Percentiles rank a stretch among this genome's conserved stretches.
Conservation (phyloP, 2,888 invertebrate genomes). For the Drosophila quinaria region DNA sequence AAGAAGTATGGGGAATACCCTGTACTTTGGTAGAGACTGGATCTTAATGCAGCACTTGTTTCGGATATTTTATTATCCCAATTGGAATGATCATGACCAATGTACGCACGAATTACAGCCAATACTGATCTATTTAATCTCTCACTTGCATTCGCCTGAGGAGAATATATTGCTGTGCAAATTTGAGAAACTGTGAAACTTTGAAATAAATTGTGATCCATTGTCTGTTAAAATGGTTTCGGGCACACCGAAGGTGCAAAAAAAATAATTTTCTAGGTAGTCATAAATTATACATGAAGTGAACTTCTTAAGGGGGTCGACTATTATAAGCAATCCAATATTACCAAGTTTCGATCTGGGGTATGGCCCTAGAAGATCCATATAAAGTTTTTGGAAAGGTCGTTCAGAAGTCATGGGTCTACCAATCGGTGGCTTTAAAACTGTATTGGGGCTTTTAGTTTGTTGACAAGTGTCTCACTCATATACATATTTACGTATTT, state of each 20-base stretch:
- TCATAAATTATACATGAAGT: background rate
- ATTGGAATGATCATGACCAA: background rate
- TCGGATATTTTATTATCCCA: background rate
- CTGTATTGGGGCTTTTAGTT: no score
- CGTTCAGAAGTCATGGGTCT: no score
- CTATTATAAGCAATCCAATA: background rate
- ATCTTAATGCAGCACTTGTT: no score
- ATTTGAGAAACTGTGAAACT: background rate
- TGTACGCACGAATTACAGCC: background rate
- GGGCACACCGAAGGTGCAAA: background rate
- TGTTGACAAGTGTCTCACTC: no score
- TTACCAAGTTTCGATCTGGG: background rate
- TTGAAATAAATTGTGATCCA: background rate
- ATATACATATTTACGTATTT: slow-evolving; percentile 20
- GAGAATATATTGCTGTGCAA: background rate
- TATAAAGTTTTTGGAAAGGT: no score
- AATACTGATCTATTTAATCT: background rate
- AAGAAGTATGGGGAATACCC: no score
- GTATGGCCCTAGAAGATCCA: no score
- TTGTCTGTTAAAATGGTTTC: background rate
- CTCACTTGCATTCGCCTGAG: background rate
- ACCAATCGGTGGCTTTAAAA: no score
- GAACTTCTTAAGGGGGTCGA: background rate
- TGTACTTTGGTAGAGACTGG: no score
- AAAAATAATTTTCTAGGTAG: background rate